Conservation (phyloP, 1,140 invertebrate species). For the Neotoxoptera formosana region DNA sequence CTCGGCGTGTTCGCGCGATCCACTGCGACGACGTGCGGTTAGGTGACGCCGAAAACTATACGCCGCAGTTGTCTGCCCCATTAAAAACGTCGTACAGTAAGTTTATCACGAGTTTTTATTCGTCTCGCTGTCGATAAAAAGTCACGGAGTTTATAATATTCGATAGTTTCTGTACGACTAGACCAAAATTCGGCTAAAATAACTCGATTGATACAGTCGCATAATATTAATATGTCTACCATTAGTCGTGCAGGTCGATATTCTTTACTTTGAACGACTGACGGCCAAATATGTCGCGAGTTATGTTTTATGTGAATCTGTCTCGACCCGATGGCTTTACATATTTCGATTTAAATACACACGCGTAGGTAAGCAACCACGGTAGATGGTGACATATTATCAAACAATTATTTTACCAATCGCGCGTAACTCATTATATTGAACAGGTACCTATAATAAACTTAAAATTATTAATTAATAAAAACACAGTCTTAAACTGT, state of each 20-base stretch:
- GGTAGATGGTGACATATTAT: too few species aligned
- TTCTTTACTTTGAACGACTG: neutral
- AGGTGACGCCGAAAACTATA: too few species aligned
- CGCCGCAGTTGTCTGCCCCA: neutral
- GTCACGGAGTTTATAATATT: neutral
- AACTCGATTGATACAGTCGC: neutral
- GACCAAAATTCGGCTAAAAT: neutral
- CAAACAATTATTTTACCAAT: neutral
- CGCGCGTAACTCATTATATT: too few species aligned
- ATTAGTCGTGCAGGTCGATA: neutral
- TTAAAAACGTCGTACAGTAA: neutral
- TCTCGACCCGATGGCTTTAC: neutral
- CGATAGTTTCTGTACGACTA: neutral
- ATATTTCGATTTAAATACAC: neutral
- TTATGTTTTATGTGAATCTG: too few species aligned
- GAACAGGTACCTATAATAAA: too few species aligned
- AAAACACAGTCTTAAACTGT: too few species aligned
- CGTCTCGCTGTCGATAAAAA: neutral
- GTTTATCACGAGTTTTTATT: neutral
- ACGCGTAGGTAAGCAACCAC: neutral
- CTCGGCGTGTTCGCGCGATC: neutral
- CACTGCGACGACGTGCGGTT: neutral
- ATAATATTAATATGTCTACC: neutral
- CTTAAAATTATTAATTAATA: too few species aligned
- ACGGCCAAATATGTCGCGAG: neutral